These are phyloP conservation scores for Takifugu ocellatus DNA, from an alignment of 2,797 vertebrate genomes.

Conservation along the genomic window DNA sequence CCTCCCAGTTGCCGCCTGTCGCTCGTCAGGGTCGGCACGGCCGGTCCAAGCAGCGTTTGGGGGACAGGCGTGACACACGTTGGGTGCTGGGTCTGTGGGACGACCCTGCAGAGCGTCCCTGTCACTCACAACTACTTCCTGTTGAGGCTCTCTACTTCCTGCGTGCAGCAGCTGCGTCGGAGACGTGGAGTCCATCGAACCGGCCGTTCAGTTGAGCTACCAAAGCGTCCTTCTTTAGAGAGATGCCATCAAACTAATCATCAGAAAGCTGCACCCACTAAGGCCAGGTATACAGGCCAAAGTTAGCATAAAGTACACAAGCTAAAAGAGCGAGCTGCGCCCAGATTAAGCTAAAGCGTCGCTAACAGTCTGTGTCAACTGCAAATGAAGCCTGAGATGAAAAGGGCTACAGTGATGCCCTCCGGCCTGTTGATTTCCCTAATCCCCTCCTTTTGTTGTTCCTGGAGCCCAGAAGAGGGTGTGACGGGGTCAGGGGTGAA, in stretches of 20 bases:
- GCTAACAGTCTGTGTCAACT: conserved; percentile 74
- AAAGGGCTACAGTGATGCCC: conserved; percentile 72
- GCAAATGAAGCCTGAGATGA: conserved; percentile 56
- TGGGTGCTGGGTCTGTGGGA: no score
- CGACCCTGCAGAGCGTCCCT: neutral
- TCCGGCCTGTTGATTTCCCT: conserved; percentile 69
- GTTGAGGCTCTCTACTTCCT: conserved; percentile 33
- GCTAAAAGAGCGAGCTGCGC: conserved; percentile 60
- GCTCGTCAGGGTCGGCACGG: neutral
- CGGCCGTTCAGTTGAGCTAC: conserved; percentile 16
- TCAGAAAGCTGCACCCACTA: conserved; percentile 13
- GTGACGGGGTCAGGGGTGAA: conserved; percentile 77
- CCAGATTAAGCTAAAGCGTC: conserved; percentile 68
- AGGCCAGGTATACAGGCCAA: conserved; percentile 50
- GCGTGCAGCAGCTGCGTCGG: conserved; percentile 8
- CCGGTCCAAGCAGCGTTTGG: no score
- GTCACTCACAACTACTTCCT: conserved; percentile 34
- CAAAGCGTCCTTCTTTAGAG: conserved; percentile 7
- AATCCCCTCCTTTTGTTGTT: conserved; percentile 72
- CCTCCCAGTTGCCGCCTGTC: neutral
- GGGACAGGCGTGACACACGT: no score
- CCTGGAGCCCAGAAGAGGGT: conserved; percentile 66
- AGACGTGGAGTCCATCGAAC: conserved; percentile 22
- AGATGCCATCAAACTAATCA: no score
- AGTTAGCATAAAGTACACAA: conserved; percentile 55